Conservation (phyloP, 2,113 vertebrate genomes). For the Suricata suricatta region DNA sequence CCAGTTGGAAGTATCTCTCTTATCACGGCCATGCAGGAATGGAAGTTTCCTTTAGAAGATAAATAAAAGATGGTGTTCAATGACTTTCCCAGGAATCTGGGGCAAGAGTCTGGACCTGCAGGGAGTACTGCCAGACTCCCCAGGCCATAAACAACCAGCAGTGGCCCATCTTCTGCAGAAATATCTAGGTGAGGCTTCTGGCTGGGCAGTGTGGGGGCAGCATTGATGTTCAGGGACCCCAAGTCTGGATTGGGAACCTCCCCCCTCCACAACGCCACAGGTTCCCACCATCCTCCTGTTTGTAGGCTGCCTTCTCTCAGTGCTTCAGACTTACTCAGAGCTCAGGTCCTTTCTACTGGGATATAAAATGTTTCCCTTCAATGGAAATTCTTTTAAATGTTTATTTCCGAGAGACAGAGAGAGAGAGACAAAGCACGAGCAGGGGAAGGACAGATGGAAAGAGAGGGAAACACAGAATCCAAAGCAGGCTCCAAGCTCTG, state of each 20-base stretch:
- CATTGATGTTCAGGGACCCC: fast-evolving
- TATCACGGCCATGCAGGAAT: neutral
- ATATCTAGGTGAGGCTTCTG: neutral
- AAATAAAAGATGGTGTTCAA: neutral
- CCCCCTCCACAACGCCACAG: neutral
- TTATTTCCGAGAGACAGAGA: too few relatives aligned
- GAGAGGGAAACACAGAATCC: too few relatives aligned
- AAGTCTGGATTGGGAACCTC: neutral
- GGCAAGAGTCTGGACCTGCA: neutral
- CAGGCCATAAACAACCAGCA: neutral
- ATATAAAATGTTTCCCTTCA: neutral
- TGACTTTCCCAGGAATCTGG: neutral
- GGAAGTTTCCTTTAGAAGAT: neutral
- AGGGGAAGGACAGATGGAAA: too few relatives aligned
- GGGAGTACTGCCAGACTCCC: neutral
- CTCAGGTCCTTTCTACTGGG: neutral
- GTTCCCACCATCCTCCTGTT: neutral
- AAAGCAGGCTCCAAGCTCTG: too few relatives aligned
- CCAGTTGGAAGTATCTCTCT: neutral
- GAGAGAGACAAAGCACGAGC: too few relatives aligned
- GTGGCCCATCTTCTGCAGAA: neutral
- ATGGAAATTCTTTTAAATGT: too few relatives aligned
- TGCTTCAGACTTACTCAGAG: neutral
- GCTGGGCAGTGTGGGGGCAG: neutral
- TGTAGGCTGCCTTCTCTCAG: neutral